phyloP scores from a whole-genome alignment of 1,140 invertebrate genomes.

The Danaus plexippus region DNA sequence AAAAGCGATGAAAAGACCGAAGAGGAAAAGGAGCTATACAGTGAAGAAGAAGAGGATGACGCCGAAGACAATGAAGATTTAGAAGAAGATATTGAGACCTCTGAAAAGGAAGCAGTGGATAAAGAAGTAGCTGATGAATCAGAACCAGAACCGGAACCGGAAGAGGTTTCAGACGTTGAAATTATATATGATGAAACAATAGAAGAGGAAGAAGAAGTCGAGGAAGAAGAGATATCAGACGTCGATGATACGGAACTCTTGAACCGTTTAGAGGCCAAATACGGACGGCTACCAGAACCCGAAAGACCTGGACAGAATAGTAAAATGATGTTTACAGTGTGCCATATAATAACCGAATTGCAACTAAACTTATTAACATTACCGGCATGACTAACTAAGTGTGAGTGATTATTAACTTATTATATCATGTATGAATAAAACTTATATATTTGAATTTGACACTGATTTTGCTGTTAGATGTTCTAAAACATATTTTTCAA shows the following conservation, averaged over 20 bases:
- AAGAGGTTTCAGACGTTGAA: slow-evolving; percentile 68
- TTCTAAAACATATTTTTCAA: too few species aligned
- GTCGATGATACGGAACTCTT: slow-evolving; percentile 77
- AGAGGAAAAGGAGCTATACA: slow-evolving; percentile 25
- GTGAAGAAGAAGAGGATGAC: slow-evolving; percentile 19
- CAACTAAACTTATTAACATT: slow-evolving; percentile 41
- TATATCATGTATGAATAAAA: background rate
- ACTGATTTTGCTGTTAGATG: background rate
- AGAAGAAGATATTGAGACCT: slow-evolving; percentile 13
- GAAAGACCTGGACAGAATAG: slow-evolving; percentile 68
- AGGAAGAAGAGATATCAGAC: slow-evolving; percentile 75
- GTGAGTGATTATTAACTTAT: slow-evolving; percentile 39
- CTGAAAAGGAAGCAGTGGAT: slow-evolving; percentile 8
- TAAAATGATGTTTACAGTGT: slow-evolving; percentile 58
- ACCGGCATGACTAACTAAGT: slow-evolving; percentile 54
- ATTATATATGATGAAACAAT: slow-evolving; percentile 66
- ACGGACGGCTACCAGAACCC: slow-evolving; percentile 75
- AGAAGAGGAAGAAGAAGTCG: slow-evolving; percentile 71
- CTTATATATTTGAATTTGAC: slow-evolving; percentile 3
- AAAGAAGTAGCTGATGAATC: slow-evolving; percentile 37
- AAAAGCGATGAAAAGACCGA: slow-evolving; percentile 13
- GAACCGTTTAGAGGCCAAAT: slow-evolving; percentile 79
- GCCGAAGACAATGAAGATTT: slow-evolving; percentile 20
- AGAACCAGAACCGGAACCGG: slow-evolving; percentile 29
- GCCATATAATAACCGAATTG: slow-evolving; percentile 35